phyloP scores from a whole-genome alignment of 2,113 vertebrate species.

The Mus spicilegus region DNA sequence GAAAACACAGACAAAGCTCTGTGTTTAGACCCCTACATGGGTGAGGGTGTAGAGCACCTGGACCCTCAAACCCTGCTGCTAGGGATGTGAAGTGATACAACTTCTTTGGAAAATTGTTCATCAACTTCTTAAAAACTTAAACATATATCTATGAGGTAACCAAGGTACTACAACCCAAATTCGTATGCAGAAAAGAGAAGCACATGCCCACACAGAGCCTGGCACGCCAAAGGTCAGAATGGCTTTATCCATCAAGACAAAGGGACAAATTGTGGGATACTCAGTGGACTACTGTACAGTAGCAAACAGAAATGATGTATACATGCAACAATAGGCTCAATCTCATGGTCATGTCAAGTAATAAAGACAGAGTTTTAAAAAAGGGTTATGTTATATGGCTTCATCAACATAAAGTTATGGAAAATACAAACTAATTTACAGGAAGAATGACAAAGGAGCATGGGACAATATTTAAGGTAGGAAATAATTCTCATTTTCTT shows the following conservation, averaged over 20 bases:
- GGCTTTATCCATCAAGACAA: neutral
- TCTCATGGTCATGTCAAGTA: neutral
- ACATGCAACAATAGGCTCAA: neutral
- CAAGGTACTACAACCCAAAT: neutral
- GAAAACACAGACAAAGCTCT: neutral
- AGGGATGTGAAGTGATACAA: neutral
- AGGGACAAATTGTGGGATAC: neutral
- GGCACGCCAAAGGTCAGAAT: neutral
- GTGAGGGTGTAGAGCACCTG: fast-evolving
- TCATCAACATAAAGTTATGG: neutral
- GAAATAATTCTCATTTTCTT: neutral
- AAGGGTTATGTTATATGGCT: neutral
- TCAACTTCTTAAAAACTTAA: neutral
- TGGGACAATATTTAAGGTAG: neutral
- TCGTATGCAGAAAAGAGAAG: neutral
- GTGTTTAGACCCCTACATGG: fast-evolving
- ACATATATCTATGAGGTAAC: neutral
- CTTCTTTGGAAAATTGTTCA: neutral
- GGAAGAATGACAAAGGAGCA: neutral
- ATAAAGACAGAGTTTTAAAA: neutral
- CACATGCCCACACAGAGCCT: neutral
- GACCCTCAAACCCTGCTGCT: neutral
- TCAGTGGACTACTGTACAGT: neutral
- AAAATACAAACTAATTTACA: neutral
- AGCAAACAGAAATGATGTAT: neutral